Percentiles rank a stretch among this genome's conserved stretches.
Conservation (phyloP, 1,140 invertebrate species). For the Nasonia vitripennis region DNA sequence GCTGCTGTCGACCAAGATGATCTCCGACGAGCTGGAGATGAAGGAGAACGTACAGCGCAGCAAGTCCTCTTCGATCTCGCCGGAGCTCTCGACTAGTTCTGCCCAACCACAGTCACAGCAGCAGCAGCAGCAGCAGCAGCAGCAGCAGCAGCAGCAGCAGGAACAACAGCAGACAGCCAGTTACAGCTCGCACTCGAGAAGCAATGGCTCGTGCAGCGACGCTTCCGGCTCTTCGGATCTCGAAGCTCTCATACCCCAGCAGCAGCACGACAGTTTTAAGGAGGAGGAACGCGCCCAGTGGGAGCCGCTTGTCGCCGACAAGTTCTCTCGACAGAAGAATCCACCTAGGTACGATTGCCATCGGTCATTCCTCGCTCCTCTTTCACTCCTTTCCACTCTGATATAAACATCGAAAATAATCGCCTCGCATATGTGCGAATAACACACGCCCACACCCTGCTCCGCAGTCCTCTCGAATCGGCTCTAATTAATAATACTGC, state of each 20-base stretch:
- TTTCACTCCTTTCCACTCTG: background rate
- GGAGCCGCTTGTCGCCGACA: constrained; percentile 74
- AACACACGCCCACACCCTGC: background rate
- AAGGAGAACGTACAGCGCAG: background rate
- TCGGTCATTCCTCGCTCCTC: no score
- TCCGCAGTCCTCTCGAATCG: background rate
- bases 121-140: constrained; percentile 12
- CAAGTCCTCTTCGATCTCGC: constrained; percentile 28
- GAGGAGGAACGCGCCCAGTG: constrained; percentile 76
- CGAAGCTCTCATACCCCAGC: constrained; percentile 71
- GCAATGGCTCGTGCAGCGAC: constrained; percentile 74
- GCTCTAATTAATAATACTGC: background rate
- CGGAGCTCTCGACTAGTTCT: background rate
- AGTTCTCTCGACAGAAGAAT: constrained; percentile 71
- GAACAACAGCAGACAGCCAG: constrained; percentile 43
- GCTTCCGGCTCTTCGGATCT: constrained; percentile 72
- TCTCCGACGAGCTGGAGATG: constrained; percentile 60
- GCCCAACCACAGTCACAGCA: background rate
- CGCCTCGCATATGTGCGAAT: background rate
- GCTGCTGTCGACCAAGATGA: constrained; percentile 79
- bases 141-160: constrained; percentile 23
- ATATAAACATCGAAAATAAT: no score
- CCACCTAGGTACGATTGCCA: constrained; percentile 66
- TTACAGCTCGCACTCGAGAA: constrained; percentile 60
- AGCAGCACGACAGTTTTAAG: constrained; percentile 71